A percentile compares a stretch with the other conserved stretches of the same genome.
Evolutionary conservation across 2,113 vertebrate genomes (phyloP).

Genomic region (Phycodurus eques): DNA sequence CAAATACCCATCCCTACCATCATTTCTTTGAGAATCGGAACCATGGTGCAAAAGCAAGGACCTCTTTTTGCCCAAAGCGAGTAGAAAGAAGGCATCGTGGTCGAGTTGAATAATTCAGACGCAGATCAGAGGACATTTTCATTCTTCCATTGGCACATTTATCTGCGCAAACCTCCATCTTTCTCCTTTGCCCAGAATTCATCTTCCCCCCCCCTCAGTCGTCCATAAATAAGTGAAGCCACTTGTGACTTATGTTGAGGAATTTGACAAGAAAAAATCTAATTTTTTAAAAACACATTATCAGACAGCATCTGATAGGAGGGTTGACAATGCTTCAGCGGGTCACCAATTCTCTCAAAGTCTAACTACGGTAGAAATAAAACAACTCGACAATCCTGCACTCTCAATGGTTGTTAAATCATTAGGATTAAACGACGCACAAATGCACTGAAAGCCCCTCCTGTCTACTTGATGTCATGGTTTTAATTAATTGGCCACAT

Average conservation of each 20-base stretch:
- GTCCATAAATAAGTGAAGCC: slow-evolving; percentile 56
- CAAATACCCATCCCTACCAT: not conserved
- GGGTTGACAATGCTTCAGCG: slow-evolving; percentile 43
- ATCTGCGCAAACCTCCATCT: slow-evolving; percentile 28
- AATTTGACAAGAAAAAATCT: slow-evolving; percentile 60
- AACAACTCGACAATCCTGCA: not conserved
- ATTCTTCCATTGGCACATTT: slow-evolving; percentile 57
- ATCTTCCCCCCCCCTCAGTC: slow-evolving; percentile 44
- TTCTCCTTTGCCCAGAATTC: slow-evolving; percentile 34
- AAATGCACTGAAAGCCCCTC: not conserved
- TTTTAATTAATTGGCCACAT: not conserved
- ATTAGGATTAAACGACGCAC: not conserved
- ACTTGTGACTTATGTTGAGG: slow-evolving; percentile 62
- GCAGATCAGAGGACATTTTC: slow-evolving; percentile 58
- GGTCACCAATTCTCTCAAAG: not conserved
- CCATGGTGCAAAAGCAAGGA: slow-evolving; percentile 26
- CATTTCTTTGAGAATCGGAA: slow-evolving; percentile 2
- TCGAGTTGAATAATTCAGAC: slow-evolving; percentile 64
- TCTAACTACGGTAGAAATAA: not conserved
- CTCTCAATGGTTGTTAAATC: not conserved
- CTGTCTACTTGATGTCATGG: not conserved
- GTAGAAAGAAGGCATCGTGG: slow-evolving; percentile 58
- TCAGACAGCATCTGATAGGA: slow-evolving; percentile 38
- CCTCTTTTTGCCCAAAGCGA: slow-evolving; percentile 46
- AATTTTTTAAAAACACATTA: slow-evolving; percentile 1